Base-by-base conservation (phyloP, 2,113 vertebrate genomes). In the Anseranas semipalmata region DNA sequence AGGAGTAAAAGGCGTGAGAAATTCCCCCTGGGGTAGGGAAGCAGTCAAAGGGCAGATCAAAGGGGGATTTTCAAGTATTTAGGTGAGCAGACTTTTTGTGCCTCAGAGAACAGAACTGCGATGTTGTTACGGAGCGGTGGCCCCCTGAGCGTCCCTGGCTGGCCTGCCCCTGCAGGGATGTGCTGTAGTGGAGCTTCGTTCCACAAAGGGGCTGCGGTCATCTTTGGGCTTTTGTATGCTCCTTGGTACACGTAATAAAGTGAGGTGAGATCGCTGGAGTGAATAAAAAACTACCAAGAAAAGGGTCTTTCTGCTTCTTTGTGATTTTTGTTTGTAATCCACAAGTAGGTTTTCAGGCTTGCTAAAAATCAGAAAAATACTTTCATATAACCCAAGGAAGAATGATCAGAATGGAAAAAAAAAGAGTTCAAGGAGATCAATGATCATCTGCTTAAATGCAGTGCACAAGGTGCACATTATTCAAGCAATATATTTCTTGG, bases 381-480 rank as follows among this genome's bases (percentile, higher is more conserved):
- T 77, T 90, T 13, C 4, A 4, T 59, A 17, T 65, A 82, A 45
- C 32, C 52, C n/a, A 16, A 41, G 32, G 50, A 73, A 39, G n/a
- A 58, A 68, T 37, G 48, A 76, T 52, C 58, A 87, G 39, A 88
- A 83, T 33, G n/a, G 15, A 63, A 37, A 67, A 78, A 22, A 83
- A 77, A 53, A n/a, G 59, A n/a, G 17, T 18, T 52, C 10, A 71
- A 75, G 67, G 62, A 62, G 60, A 30, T 18, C 12, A 85, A 28
- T 52, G 43, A 77, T 63, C 71, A 30, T 86, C 67, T 77, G 55
- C 86, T 93, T 66, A 76, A 77, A 21, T 71, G 72, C 43, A 55
- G 48, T 66, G 52, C 82, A 93, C 89, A 88, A 94, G 90, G 85
- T 96, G 65, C 52, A 32, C 52, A 28, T 89, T 93, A 90, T 75